These are phyloP conservation scores for Nylanderia fulva DNA, from an alignment of 1,140 invertebrate species.

Conservation along the genomic window DNA sequence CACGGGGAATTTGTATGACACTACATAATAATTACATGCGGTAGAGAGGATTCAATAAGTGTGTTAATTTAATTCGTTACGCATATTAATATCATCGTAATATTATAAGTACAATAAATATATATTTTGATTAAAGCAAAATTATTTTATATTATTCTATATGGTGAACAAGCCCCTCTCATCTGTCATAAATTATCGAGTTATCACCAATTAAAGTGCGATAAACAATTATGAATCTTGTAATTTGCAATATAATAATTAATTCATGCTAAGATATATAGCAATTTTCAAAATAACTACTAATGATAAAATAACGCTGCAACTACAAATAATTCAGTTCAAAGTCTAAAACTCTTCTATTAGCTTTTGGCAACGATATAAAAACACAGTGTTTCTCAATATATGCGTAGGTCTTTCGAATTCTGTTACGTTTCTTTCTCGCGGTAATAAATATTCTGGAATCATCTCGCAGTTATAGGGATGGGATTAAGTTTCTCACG, in stretches of 20 bases:
- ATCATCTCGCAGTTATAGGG: too few relatives aligned
- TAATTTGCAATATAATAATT: not conserved
- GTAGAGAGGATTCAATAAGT: constrained; percentile 14
- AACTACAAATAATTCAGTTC: not conserved
- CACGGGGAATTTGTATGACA: constrained; percentile 1
- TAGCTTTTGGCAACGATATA: too few relatives aligned
- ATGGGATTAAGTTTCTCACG: too few relatives aligned
- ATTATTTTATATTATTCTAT: not conserved
- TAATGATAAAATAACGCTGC: too few relatives aligned
- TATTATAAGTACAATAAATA: not conserved
- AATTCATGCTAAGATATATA: not conserved
- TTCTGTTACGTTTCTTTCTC: not conserved
- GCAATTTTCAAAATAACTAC: too few relatives aligned
- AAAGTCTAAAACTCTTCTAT: not conserved
- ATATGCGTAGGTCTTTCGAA: not conserved
- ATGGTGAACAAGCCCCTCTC: not conserved
- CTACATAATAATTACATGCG: constrained; percentile 27
- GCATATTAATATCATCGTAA: not conserved
- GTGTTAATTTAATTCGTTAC: constrained; percentile 26
- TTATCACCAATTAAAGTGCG: not conserved
- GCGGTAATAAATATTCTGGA: not conserved
- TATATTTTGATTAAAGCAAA: constrained; percentile 1
- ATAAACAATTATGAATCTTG: not conserved
- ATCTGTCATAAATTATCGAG: not conserved
- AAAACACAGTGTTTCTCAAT: not conserved